phyloP scores from a whole-genome alignment of 2,113 vertebrate genomes.

The Heterotis niloticus region DNA sequence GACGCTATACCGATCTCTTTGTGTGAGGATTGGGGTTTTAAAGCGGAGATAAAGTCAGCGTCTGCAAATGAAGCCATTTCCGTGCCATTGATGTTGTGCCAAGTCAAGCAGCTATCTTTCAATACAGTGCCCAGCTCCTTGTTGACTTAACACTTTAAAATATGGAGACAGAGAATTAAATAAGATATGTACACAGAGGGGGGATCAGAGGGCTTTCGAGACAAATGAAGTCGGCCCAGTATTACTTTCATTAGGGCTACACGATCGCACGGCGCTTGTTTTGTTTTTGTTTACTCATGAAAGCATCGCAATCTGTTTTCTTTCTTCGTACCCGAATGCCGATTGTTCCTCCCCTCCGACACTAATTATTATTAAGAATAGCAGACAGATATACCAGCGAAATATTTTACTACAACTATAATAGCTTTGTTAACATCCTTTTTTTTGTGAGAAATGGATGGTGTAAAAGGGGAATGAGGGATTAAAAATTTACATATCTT shows the following conservation, averaged over 20 bases:
- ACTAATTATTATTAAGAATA: slow-evolving; percentile 34
- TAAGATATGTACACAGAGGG: slow-evolving; percentile 24
- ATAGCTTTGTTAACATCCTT: slow-evolving; percentile 40
- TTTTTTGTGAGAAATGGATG: slow-evolving; percentile 34
- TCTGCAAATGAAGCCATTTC: slow-evolving; percentile 19
- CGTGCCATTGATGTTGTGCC: slow-evolving; percentile 7
- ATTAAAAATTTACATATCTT: slow-evolving; percentile 57
- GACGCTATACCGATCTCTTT: slow-evolving; percentile 13
- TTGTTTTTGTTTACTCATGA: slow-evolving; percentile 35
- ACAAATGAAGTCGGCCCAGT: slow-evolving; percentile 19
- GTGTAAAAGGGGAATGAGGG: slow-evolving; percentile 47
- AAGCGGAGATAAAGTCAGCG: slow-evolving; percentile 6
- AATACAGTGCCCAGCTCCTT: slow-evolving; percentile 15
- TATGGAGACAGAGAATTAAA: slow-evolving; percentile 20
- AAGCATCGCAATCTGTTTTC: slow-evolving; percentile 23
- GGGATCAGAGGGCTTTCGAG: slow-evolving; percentile 13
- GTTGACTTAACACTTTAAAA: slow-evolving; percentile 25
- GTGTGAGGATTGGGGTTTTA: neutral
- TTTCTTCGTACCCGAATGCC: slow-evolving; percentile 21
- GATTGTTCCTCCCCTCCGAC: slow-evolving; percentile 29
- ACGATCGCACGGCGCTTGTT: slow-evolving; percentile 13
- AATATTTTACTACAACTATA: slow-evolving; percentile 33
- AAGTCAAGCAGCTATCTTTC: slow-evolving; percentile 23
- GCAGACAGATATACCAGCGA: slow-evolving; percentile 26
- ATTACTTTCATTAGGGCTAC: slow-evolving; percentile 21